Evolutionary conservation across 92 coral and sea anemone genomes (phyloP), one percentile per base, ranked within the genome.

Genomic region (Epizoanthus stellaris): DNA sequence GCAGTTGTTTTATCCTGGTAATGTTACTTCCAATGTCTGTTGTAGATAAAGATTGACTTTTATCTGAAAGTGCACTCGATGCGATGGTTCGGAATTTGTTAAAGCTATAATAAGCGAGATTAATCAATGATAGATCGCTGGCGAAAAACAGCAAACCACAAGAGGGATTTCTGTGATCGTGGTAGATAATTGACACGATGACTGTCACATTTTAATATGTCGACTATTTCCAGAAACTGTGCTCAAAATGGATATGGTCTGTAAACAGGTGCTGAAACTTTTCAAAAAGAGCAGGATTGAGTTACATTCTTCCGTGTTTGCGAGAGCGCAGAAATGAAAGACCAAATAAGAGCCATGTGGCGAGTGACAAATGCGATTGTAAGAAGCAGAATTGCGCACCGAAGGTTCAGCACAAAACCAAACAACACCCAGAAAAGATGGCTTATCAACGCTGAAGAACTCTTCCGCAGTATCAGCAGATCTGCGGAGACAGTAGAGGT

Each of bases 271-370:
- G 25, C 23, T 73, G 38, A 42, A 40, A 70, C 6, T 43, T 38
- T 17, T 17, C 20, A 4, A 12, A 68, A 19, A 52, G 16, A 49
- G 4, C 11, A 25, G 47, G 38, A 0, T 77, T 20, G 13, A 36
- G 34, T 43, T 62, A 43, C 83, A 63, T 17, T 42, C 83, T 79
- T 79, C 83, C 83, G 59, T 79, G 71, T 79, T 63, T 20, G 19
- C 20, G 15, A 76, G 54, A 59, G 11, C 36, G 21, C 38, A 77
- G 34, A 40, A 77, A 13, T 20, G 21, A 11, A 57, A 39, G 71
- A 4, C 13, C 40, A 11, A 5, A 63, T 19, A 15, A 42, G 30
- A 42, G 53, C 30, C 3, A 34, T 1, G 38, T 30, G 83, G 38
- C 40, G 72, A 79, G 34, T 79, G 72, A 79, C 23, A n/a, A 62